phyloP scores from a whole-genome alignment of 2,888 invertebrate species.

The Oscheius sp. region DNA sequence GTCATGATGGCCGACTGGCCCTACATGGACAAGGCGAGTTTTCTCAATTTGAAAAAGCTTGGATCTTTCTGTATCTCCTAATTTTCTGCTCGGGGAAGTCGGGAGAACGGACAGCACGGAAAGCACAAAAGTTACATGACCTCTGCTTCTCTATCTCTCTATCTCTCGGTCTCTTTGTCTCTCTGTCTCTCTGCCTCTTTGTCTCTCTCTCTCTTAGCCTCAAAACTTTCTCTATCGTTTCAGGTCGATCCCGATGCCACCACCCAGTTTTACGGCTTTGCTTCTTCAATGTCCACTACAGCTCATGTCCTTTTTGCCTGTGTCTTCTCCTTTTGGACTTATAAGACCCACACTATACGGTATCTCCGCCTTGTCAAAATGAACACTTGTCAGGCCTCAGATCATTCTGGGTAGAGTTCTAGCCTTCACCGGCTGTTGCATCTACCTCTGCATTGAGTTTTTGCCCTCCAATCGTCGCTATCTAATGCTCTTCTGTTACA shows the following conservation, averaged over 20 bases:
- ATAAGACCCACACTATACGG: slow-evolving; percentile 39
- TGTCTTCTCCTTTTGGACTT: slow-evolving; percentile 55
- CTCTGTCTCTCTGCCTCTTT: no score
- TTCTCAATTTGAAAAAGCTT: background rate
- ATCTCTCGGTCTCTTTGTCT: no score
- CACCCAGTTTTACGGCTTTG: slow-evolving; percentile 54
- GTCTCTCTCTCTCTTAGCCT: no score
- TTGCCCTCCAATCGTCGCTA: slow-evolving; percentile 44
- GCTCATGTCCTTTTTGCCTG: slow-evolving; percentile 55
- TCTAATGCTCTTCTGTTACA: slow-evolving; percentile 48
- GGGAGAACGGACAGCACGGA: background rate
- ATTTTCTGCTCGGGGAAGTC: background rate
- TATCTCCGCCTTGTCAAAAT: background rate
- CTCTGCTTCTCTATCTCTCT: no score
- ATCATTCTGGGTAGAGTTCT: slow-evolving; percentile 44
- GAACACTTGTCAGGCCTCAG: slow-evolving; percentile 40
- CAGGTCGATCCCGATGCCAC: slow-evolving; percentile 54
- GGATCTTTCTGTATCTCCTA: no score
- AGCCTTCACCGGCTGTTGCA: slow-evolving; percentile 46
- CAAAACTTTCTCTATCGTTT: no score
- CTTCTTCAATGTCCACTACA: slow-evolving; percentile 49
- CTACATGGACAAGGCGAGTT: slow-evolving; percentile 51
- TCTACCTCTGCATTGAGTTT: slow-evolving; percentile 53
- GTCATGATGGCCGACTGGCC: slow-evolving; percentile 58
- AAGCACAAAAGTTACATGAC: background rate